phyloP scores from a whole-genome alignment of 2,113 vertebrate genomes.

The Sphyrna mokarran region DNA sequence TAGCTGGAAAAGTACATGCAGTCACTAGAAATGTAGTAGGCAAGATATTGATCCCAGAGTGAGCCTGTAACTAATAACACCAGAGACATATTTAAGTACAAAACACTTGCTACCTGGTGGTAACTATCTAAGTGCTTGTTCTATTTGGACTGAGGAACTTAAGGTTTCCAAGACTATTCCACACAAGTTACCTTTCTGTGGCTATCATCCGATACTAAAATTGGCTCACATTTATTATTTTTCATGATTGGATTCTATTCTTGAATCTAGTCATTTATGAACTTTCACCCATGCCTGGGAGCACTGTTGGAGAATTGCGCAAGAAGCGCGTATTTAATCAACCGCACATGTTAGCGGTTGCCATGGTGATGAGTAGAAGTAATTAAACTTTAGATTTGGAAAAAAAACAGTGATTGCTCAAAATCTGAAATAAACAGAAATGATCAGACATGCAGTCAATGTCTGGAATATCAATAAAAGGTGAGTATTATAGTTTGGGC shows the following conservation, averaged over 20 bases:
- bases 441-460: background rate
- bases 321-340: background rate
- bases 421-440: background rate
- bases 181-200: background rate
- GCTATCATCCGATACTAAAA: background rate
- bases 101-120: too few relatives aligned
- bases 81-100: background rate
- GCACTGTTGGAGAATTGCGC: background rate
- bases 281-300: background rate
- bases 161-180: too few relatives aligned
- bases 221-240: background rate
- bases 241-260: background rate
- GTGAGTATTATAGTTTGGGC: background rate
- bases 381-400: background rate
- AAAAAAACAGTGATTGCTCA: background rate
- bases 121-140: background rate
- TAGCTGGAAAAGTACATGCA: background rate
- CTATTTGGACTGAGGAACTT: background rate
- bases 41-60: conserved; percentile 17
- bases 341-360: background rate
- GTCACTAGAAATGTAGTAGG: background rate
- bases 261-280: background rate
- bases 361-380: background rate
- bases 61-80: background rate
- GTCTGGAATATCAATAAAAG: background rate